Evolutionary conservation across 1,140 invertebrate species (phyloP), one percentile per base, ranked within the genome.

Genomic region (Battus philenor): DNA sequence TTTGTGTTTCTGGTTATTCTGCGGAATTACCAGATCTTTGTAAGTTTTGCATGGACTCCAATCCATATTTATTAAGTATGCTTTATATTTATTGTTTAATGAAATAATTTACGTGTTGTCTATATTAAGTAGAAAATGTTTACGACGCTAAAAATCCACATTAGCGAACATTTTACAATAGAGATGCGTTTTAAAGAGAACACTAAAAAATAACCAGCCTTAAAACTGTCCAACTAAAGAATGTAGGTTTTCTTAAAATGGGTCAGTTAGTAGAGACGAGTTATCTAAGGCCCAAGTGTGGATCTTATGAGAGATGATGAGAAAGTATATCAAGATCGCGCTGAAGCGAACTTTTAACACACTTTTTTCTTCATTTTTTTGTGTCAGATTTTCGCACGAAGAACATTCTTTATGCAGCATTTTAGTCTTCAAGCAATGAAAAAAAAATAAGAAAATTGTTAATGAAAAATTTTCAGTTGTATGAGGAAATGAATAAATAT

Each of bases 241-340:
- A 24, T 38, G 36, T 39, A 41, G 38, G 38, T 41, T 41, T 41
- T 41, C 24, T 17, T 29, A 41, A 41, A 41, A 41, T 41, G n/a
- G 38, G 38, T 41, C 38, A 41, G 38, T 41, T 41, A 41, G 15
- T 15, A 41, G 26, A 41, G 38, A 29, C 24, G 17, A 29, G 38
- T 41, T 16, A 41, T 41, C 38, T 41, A 29, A 29, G 24, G 4
- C 24, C 12, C 12, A 16, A 41, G n/a, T 17, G 13, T 16, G 26
- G 26, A 29, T 41, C 38, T 41, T 41, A 26, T 20, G 33, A 34
- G 34, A 38, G 36, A 39, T 39, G 36, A 39, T 39, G 36, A 39
- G 36, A 39, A 26, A 39, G 36, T 39, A 13, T 39, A 39, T 39
- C 36, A 13, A 39, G 36, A 39, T 39, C 36, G 20, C 12, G 26